Percentiles rank a stretch among this genome's conserved stretches.
Conservation (phyloP, 1,140 invertebrate genomes). For the Aphelinus atriplicis region DNA sequence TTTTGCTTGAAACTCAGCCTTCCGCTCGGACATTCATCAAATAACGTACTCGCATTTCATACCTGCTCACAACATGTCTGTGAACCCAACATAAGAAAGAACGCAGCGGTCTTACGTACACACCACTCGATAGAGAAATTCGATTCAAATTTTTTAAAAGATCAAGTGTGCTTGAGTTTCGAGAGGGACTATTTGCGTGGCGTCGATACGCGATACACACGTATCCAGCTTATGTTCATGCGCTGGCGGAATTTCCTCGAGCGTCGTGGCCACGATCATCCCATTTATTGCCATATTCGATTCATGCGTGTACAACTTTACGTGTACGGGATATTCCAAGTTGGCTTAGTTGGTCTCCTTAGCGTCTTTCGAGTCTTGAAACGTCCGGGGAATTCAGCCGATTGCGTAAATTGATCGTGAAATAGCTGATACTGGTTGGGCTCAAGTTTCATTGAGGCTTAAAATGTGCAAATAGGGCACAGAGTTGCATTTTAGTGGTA, state of each 20-base stretch:
- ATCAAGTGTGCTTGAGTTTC: not conserved
- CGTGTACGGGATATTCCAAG: no score
- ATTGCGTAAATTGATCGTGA: no score
- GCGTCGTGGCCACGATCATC: not conserved
- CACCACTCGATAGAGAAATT: not conserved
- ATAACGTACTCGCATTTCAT: constrained; percentile 5
- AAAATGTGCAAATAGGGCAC: no score
- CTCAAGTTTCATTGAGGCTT: no score
- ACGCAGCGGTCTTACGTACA: not conserved
- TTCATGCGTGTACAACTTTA: no score
- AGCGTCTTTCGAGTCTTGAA: no score
- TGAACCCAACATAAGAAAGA: not conserved
- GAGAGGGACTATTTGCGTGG: not conserved
- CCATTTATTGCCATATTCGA: no score
- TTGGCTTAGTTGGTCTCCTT: no score
- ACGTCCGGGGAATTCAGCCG: no score
- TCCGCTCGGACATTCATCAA: not conserved
- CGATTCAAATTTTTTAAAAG: constrained; percentile 17
- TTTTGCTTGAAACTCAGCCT: not conserved
- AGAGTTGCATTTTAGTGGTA: no score
- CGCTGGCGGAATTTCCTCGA: constrained; percentile 6
- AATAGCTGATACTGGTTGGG: no score
- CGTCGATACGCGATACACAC: not conserved
- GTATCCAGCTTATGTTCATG: no score
- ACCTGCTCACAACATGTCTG: not conserved